A percentile compares a stretch with the other conserved stretches of the same genome.
These are phyloP conservation scores for Hypsibius dujardini DNA, from an alignment of 1,140 invertebrate genomes.

Conservation along the genomic window DNA sequence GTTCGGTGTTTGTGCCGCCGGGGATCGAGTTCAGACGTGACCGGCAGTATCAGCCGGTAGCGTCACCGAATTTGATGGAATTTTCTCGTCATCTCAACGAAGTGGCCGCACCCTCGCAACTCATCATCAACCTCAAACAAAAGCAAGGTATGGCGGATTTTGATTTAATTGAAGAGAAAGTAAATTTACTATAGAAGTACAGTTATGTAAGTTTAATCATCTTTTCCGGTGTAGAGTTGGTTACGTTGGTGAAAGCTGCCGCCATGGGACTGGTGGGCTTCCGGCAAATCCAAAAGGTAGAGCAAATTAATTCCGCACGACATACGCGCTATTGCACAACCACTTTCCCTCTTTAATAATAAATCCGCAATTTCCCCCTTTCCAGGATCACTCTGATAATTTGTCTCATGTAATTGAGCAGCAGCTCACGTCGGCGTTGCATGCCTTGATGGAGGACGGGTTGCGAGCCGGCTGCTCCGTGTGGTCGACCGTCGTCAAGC, in stretches of 20 bases:
- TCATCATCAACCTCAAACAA: conserved; percentile 1
- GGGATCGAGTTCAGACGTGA: no score
- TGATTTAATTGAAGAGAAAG: not conserved
- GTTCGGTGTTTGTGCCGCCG: no score
- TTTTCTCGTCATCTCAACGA: conserved; percentile 2
- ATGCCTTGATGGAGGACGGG: not conserved
- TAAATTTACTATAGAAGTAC: no score
- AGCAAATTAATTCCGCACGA: no score
- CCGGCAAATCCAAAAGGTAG: conserved; percentile 1
- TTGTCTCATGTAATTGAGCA: not conserved
- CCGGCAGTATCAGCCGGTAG: no score
- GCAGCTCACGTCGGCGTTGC: not conserved
- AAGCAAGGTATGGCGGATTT: not conserved
- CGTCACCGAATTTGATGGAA: not conserved
- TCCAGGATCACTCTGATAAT: not conserved
- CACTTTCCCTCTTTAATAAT: no score
- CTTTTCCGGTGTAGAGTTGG: not conserved
- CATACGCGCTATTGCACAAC: no score
- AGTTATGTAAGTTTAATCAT: not conserved
- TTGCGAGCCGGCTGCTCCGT: not conserved
- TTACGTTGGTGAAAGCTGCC: not conserved
- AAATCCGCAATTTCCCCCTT: no score
- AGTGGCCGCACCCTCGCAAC: conserved; percentile 1
- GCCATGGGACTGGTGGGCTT: not conserved
- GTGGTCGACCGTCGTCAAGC: not conserved